Base-by-base conservation (phyloP, 2,888 invertebrate species). In the Epistrophella euchroma region DNA sequence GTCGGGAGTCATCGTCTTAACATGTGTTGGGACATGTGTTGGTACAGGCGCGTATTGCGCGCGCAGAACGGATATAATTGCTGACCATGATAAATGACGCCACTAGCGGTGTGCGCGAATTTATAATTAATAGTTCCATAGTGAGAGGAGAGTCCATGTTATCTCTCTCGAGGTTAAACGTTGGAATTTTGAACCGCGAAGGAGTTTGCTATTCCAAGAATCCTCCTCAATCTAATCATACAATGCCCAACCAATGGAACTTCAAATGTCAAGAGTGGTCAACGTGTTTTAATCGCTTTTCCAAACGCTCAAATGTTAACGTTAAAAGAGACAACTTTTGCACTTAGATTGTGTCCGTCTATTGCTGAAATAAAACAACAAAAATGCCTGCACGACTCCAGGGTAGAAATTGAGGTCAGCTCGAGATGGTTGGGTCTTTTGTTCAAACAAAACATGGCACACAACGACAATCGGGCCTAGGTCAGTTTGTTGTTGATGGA, bases 11-110 rank as follows among this genome's bases (percentile, higher is more conserved):
- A 86, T 52, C 82, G 78, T 55, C 55, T 68, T 25, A 71, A 82
- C 86, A 86, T 82, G 64, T 86, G 86, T 86, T 74, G 60, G 64
- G 74, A 86, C 86, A 86, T 77, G 77, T 77, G 85, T 25, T 25
- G 25, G 32, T 81, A 85, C 45, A 55, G 56, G 52, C 80, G 80
- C 72, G 75, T 40, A 52, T 60, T 40, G 50, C 19, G 47, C 75
- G 40, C 76, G 43, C 77, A 45, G 58, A 47, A 70, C 37, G 70
- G 74, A 62, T 47, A 82, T 77, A 77, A 86, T 74, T 85, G 81
- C 72, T 35, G 73, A 73, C 81, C 56, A 77, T 74, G 86, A 81
- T 72, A 73, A 85, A 77, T 64, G 77, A 78, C 71, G 82, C 86
- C 82, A 82, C 73, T 86, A 82, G 86, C 82, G 19, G 60, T 86